A percentile compares a stretch with the other conserved stretches of the same genome.
Conservation (phyloP, 64 coral and sea anemone genomes). For the Montipora cactus region DNA sequence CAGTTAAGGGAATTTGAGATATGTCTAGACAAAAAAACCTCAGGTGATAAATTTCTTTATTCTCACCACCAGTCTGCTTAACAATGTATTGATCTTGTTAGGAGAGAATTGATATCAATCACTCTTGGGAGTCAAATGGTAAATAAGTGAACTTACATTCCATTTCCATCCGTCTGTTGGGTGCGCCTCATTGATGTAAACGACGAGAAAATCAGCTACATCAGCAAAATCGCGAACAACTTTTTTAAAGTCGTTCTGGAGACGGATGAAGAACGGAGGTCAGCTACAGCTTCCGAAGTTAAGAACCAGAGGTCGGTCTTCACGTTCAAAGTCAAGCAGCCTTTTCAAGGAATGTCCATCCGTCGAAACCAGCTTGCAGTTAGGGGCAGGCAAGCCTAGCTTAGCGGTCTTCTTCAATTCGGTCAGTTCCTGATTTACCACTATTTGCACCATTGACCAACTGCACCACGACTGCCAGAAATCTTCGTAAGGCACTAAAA, state of each 20-base stretch:
- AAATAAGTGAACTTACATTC: slow-evolving; percentile 53
- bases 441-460: slow-evolving; percentile 30
- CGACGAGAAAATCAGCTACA: slow-evolving; percentile 68
- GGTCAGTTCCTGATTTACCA: background rate
- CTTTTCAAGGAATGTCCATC: slow-evolving; percentile 9
- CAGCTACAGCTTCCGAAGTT: slow-evolving; percentile 84
- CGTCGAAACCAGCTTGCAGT: slow-evolving; percentile 34
- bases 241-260: slow-evolving; percentile 70
- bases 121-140: too few species aligned
- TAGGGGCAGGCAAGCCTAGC: slow-evolving; percentile 38
- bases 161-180: slow-evolving; percentile 70
- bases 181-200: slow-evolving; percentile 81
- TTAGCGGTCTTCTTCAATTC: slow-evolving; percentile 67
- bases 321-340: slow-evolving; percentile 38
- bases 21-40: too few species aligned
- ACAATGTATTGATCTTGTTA: too few species aligned
- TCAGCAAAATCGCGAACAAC: slow-evolving; percentile 71
- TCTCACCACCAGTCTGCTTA: too few species aligned
- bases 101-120: too few species aligned
- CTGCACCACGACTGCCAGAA: slow-evolving; percentile 59
- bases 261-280: slow-evolving; percentile 73
- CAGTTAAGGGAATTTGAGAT: too few species aligned
- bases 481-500: slow-evolving; percentile 58
- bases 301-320: slow-evolving; percentile 59
- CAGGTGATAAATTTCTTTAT: too few species aligned